Conservation (phyloP, 1,140 invertebrate genomes). For the Brachionus rotundiformis region DNA sequence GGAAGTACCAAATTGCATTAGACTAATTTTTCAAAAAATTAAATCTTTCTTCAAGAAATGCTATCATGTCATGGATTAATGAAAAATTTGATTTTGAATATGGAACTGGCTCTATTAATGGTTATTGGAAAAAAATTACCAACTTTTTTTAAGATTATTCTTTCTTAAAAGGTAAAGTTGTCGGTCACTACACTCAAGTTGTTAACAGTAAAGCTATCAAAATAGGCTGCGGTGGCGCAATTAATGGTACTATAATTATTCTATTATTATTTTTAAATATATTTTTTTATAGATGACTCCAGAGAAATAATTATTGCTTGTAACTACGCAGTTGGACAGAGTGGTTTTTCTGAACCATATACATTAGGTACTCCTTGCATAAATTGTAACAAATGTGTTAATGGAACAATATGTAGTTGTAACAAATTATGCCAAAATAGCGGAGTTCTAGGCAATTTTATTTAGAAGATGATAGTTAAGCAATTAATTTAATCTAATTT, state of each 20-base stretch:
- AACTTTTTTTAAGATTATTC: too few relatives aligned
- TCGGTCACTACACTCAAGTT: conserved; percentile 51
- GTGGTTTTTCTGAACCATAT: too few relatives aligned
- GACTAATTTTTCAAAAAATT: neutral
- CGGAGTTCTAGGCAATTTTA: neutral
- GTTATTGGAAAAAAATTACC: too few relatives aligned
- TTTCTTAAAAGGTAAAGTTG: neutral
- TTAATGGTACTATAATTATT: too few relatives aligned
- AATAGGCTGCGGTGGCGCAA: conserved; percentile 35
- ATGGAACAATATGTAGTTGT: neutral
- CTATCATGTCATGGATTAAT: neutral
- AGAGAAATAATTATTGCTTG: neutral
- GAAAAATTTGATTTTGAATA: conserved; percentile 35
- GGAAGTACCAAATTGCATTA: neutral
- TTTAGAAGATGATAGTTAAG: neutral
- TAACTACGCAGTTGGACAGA: conserved; percentile 22
- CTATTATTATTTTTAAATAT: neutral
- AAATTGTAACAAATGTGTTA: conserved; percentile 4
- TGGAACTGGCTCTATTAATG: conserved; percentile 29
- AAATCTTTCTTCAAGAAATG: neutral
- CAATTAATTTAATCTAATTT: neutral
- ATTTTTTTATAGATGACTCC: neutral
- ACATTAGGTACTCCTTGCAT: neutral
- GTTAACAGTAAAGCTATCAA: neutral
- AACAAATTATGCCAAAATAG: conserved; percentile 32